Evolutionary conservation across 92 coral and sea anemone species (phyloP), one percentile per base, ranked within the genome.

Genomic region (Virgularia gustaviana): DNA sequence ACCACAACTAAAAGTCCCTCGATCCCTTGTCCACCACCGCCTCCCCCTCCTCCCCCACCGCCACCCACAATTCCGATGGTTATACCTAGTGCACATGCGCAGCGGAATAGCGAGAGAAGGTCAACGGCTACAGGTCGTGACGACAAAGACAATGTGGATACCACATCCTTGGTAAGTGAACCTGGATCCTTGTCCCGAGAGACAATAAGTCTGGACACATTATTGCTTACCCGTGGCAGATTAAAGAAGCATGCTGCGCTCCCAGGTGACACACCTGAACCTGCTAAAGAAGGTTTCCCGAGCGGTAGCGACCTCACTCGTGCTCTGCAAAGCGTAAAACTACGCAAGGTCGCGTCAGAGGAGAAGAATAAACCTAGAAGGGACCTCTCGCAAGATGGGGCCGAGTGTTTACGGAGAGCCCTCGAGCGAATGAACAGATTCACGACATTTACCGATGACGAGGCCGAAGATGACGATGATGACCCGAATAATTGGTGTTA

Each of bases 351-450:
- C 2, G 75, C 51, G 1, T 33, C 31, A 6, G 44, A 68, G 10
- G 75, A 68, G 24, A n/a, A n/a, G n/a, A n/a, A n/a, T n/a, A 68
- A 68, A 47, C 75, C 75, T 3, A 31, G 43, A 0, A 61, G 20
- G 0, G 44, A 22, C 2, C 15, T 64, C 7, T 68, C 75, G 12
- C 75, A 59, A 6, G 61, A 68, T 27, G 75, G 75, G 30, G 75
- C 75, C 5, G 75, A 68, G 62, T 49, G 49, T 20, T 38, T 68
- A 3, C 49, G 51, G 47, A 68, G 55, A 13, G 75, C 61, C 7
- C 75, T 68, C 45, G 75, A 68, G 16, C 41, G 75, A 49, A 68
- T 68, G 75, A 68, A 68, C 35, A 49, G 55, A 49, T 68, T 49
- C 15, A 68, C 75, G 16, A 68, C 9, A 15, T 34, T 68, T 30